Evolutionary conservation across 2,888 invertebrate species (phyloP), one percentile per base, ranked within the genome.

Genomic region (Vandiemenella viatica): DNA sequence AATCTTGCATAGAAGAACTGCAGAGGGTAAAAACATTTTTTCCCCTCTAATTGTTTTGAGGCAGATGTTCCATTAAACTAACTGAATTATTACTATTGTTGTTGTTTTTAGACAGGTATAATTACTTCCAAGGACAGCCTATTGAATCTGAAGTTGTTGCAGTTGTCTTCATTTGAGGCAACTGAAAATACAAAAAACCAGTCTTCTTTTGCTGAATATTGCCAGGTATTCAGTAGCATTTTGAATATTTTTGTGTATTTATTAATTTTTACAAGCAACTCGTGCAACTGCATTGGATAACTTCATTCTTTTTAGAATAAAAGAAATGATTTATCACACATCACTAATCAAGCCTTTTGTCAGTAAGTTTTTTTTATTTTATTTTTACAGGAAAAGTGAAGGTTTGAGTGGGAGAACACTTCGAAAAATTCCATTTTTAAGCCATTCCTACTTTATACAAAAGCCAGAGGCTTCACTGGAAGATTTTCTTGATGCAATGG

Each of bases 391-490:
- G n/a, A 23, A 68, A 55, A 83, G 83, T 63, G 60, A 69, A 26
- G 83, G 82, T 6, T 61, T 92, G 43, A 93, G 92, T 65, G 95
- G 91, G 0, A 74, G 93, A 51, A 77, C 83, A 6, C 69, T 95
- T 53, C 75, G 92, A 40, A 92, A 93, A 65, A 71, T 95, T 55
- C 93, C 95, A 0, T 85, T 95, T 62, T 66, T 95, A 55, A 86
- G 92, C n/a, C 76, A 80, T 58, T 78, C 82, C 5, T 67, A 75
- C 49, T 73, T 70, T 60, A 55, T 70, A 8, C 59, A 62, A 19
- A 59, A 60, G 19, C 48, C 45, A n/a, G 19, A 21, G 16, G 42
- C 40, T 5, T 26, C 41, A 8, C 37, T 53, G 17, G 43, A 43
- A 22, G 43, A 47, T 4, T 53, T 53, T 22, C 23, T 53, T 7